These are phyloP conservation scores for Gallinago paraguaiae DNA, from an alignment of 2,113 vertebrate genomes.

Conservation along the genomic window DNA sequence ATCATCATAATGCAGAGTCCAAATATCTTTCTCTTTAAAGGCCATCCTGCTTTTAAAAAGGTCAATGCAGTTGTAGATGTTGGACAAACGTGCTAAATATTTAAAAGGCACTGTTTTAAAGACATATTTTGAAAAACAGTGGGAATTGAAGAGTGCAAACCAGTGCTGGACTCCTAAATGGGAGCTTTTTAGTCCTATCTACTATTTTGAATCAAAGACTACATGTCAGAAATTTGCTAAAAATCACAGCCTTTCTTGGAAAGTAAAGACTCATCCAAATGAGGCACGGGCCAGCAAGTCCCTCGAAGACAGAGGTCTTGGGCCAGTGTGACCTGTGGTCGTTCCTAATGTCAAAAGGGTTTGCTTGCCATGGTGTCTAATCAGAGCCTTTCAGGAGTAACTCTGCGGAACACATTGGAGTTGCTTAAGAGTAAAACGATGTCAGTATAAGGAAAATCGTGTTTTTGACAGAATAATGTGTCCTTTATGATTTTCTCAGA, in stretches of 20 bases:
- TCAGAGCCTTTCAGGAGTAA: neutral
- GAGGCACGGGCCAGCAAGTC: neutral
- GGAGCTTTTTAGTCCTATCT: neutral
- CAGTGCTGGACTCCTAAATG: neutral
- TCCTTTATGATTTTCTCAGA: neutral
- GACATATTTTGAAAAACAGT: neutral
- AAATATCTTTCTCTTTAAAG: neutral
- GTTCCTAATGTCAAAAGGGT: neutral
- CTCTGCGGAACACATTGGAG: neutral
- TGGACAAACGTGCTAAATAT: neutral
- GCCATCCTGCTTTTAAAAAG: slow-evolving; percentile 8
- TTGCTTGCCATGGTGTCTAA: neutral
- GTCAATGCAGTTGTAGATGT: neutral
- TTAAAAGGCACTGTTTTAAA: neutral
- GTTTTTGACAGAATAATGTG: neutral
- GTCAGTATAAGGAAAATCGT: neutral
- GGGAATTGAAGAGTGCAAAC: neutral
- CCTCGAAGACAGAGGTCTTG: neutral
- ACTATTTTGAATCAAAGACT: neutral
- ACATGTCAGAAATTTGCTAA: neutral
- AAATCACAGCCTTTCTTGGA: neutral
- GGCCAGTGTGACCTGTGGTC: neutral
- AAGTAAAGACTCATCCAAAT: neutral
- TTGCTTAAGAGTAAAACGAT: neutral
- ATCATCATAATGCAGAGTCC: neutral